phyloP scores from a whole-genome alignment of 2,797 vertebrate species.

The Peromyscus nudipes region DNA sequence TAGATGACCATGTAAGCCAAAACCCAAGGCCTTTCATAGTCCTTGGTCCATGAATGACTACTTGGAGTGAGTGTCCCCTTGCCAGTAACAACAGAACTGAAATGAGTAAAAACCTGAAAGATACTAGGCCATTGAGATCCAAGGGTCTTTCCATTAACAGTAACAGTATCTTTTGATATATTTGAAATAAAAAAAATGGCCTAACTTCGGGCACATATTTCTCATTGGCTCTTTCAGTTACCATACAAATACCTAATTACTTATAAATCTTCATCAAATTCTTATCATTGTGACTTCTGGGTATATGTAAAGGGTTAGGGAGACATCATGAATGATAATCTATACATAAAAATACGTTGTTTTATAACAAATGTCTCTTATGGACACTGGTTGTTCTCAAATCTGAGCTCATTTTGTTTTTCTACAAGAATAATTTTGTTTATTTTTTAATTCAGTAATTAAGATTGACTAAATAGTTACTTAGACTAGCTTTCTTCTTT shows the following conservation, averaged over 20 bases:
- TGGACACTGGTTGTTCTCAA: neutral
- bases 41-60: neutral
- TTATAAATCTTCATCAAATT: neutral
- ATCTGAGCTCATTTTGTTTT: constrained; percentile 27
- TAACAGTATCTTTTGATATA: neutral
- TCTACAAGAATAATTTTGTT: neutral
- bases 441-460: constrained; percentile 35
- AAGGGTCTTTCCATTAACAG: neutral
- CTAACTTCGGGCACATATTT: neutral
- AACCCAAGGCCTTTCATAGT: neutral
- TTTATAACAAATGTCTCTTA: neutral
- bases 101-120: constrained; percentile 28
- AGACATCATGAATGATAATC: neutral
- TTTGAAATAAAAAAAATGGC: constrained; percentile 28
- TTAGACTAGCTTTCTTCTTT: neutral
- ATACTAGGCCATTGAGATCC: neutral
- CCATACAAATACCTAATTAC: neutral
- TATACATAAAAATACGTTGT: neutral
- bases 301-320: neutral
- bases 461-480: neutral
- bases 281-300: neutral
- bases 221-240: neutral
- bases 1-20: neutral
- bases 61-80: neutral
- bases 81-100: neutral